phyloP scores from a whole-genome alignment of 2,113 vertebrate genomes.

The Apteryx owenii region DNA sequence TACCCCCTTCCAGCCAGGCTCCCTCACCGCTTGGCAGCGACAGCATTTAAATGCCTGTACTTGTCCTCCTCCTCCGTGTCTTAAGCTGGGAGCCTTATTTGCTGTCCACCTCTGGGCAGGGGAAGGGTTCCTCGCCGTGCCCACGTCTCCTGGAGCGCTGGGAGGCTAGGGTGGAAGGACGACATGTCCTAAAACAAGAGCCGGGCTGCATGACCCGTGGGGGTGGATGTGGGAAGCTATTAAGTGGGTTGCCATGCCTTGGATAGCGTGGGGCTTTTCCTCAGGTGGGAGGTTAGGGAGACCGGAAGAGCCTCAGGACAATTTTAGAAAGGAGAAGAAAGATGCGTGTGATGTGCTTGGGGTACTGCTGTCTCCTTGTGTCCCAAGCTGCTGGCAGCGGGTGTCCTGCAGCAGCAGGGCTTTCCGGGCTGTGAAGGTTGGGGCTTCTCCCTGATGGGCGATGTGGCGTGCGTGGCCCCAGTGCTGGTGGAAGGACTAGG shows the following conservation, averaged over 20 bases:
- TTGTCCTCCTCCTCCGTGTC: fast-evolving
- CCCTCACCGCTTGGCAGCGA: background rate
- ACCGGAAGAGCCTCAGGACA: background rate
- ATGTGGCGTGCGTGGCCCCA: fast-evolving
- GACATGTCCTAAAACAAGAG: background rate
- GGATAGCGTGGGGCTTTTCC: constrained; percentile 13
- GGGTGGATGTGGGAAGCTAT: background rate
- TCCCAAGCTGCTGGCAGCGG: background rate
- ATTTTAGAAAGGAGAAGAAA: background rate
- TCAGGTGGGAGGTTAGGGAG: constrained; percentile 1
- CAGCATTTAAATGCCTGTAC: background rate
- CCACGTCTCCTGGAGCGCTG: fast-evolving
- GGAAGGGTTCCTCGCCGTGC: background rate
- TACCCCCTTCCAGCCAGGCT: fast-evolving
- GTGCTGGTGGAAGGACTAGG: background rate
- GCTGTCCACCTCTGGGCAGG: background rate
- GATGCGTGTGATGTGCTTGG: background rate
- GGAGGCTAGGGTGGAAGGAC: background rate
- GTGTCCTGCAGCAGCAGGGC: background rate
- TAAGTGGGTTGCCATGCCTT: background rate
- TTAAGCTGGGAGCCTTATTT: background rate
- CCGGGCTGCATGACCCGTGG: fast-evolving
- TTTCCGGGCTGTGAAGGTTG: background rate
- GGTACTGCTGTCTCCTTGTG: background rate
- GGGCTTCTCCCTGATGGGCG: background rate